Base-by-base conservation (phyloP, 2,113 vertebrate genomes). In the Casuarius casuarius region DNA sequence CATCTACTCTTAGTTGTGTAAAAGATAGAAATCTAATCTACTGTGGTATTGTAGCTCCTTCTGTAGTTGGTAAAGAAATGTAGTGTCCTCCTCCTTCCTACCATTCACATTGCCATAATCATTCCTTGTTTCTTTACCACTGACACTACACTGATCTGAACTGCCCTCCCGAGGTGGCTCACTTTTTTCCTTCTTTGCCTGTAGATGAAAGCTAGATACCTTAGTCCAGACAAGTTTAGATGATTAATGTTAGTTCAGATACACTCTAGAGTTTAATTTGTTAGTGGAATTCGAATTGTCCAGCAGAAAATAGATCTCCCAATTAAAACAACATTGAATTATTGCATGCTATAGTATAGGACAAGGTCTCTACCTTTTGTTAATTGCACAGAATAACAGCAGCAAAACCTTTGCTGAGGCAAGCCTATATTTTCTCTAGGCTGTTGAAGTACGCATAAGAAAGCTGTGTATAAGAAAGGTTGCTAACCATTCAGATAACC, bases 51-150 rank as follows among this genome's bases (percentile, higher is more conserved):
- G 51, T 61, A 84, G 51, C 61, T 92, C 42, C 65, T 93, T 84
- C 77, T 89, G 8, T 51, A 48, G 31, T 13, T 92, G 9, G 21
- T 84, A 51, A 59, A 63, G 19, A 63, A 56, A 67, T 28, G 2
- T 48, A 29, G 38, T 42, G 17, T 71, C 42, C n/a, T 87, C 51
- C 51, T 87, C 51, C 42, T 87, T 84, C 56, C 29, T 87, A 1
- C 61, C 74, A n/a, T 77, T 56, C 19, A 33, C 15, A 4, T 6
- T 51, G 33, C 15, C 31, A 40, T 42, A 70, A 35, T 61, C n/a
- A 7, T 67, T 80, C 44, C 4, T 3, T 0, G 0, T 33, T 74
- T 63, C 28, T 9, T 74, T 89, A 25, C 5, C 23, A 9, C 61
- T 82, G 42, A 44, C n/a, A 58, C 10, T 44, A 38, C 2, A 21